These are phyloP conservation scores for Chloroclystis v-ata DNA, from an alignment of 2,888 invertebrate genomes.

Conservation along the genomic window DNA sequence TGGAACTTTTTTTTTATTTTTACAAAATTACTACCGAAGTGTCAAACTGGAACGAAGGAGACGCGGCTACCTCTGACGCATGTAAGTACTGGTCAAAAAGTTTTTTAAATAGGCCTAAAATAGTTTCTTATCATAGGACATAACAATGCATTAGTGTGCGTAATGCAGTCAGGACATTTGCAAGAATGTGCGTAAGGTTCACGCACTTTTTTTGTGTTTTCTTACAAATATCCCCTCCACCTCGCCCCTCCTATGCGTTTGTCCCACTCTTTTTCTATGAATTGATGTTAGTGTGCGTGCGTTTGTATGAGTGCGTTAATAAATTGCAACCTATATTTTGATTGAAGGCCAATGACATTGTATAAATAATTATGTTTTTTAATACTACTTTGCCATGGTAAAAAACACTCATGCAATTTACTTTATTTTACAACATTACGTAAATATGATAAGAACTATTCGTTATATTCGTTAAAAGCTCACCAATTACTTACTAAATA, in stretches of 20 bases:
- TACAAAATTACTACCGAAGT: conserved; percentile 76
- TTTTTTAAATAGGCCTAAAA: conserved; percentile 27
- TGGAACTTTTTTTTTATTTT: conserved; percentile 61
- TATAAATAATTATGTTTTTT: conserved; percentile 10
- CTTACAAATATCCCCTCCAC: conserved; percentile 58
- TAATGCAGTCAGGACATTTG: conserved; percentile 34
- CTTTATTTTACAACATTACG: too few species aligned
- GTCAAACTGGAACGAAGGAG: conserved; percentile 77
- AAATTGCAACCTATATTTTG: conserved; percentile 76
- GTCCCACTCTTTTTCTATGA: conserved; percentile 76
- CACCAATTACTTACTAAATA: neutral
- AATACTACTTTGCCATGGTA: neutral
- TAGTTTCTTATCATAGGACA: conserved; percentile 62
- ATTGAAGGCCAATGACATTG: conserved; percentile 68
- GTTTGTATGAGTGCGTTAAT: conserved; percentile 59
- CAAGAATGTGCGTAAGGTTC: conserved; percentile 54
- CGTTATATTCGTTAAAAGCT: too few species aligned
- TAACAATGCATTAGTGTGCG: conserved; percentile 46
- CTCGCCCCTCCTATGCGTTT: conserved; percentile 62
- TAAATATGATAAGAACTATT: too few species aligned
- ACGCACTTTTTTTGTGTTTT: conserved; percentile 74
- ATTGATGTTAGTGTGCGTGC: conserved; percentile 50
- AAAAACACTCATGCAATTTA: too few species aligned
- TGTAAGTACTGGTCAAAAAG: conserved; percentile 53
- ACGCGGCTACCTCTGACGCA: conserved; percentile 75